These are phyloP conservation scores for Hyppa rectilinea DNA, from an alignment of 2,888 invertebrate genomes.

Conservation along the genomic window DNA sequence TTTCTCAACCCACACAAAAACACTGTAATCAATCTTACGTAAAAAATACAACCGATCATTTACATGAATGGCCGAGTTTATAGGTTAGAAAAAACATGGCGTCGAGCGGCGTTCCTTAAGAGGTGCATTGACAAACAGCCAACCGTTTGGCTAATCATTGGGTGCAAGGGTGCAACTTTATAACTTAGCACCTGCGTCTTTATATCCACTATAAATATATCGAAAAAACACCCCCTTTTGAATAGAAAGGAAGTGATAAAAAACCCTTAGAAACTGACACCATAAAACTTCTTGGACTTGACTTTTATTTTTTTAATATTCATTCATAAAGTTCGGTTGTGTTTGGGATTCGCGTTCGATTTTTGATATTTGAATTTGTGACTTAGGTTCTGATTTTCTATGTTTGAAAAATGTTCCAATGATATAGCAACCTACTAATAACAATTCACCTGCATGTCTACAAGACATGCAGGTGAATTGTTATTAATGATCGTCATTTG, in stretches of 20 bases:
- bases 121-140: conserved; percentile 78
- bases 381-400: conserved; percentile 3
- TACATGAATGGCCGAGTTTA: conserved; percentile 68
- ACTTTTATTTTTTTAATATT: conserved; percentile 77
- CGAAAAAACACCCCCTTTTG: conserved; percentile 71
- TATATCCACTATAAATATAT: conserved; percentile 79
- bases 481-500: background rate
- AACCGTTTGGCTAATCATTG: conserved; percentile 85
- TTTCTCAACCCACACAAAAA: conserved; percentile 47
- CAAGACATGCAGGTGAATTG: background rate
- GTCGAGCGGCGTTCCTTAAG: conserved; percentile 69
- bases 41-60: conserved; percentile 64
- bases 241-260: conserved; percentile 88
- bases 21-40: conserved; percentile 61
- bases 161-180: conserved; percentile 79
- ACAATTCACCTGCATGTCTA: no score
- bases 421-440: background rate
- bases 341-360: conserved; percentile 60
- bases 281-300: conserved; percentile 80
- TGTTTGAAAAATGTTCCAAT: conserved; percentile 12
- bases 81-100: conserved; percentile 72
- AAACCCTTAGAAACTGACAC: conserved; percentile 78
- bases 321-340: conserved; percentile 79
- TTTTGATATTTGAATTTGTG: conserved; percentile 44
- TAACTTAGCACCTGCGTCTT: conserved; percentile 87